Percentiles rank a stretch among this genome's conserved stretches.
Conservation (phyloP, 2,113 vertebrate species). For the Rynchops niger region DNA sequence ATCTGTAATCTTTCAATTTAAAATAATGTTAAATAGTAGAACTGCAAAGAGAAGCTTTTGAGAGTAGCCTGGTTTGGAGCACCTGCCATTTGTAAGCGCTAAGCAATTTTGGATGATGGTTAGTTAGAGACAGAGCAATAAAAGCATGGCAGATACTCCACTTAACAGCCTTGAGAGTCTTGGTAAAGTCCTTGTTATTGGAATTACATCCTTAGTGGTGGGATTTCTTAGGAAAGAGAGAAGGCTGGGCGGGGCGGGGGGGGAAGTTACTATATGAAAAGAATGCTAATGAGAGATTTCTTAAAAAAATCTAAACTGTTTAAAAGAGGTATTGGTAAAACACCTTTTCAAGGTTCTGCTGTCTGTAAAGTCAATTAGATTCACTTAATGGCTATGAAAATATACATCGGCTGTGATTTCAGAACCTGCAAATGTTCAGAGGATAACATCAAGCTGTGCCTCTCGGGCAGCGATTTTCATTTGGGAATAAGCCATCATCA, state of each 20-base stretch:
- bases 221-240: neutral
- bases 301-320: neutral
- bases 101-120: neutral
- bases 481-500: neutral
- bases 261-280: neutral
- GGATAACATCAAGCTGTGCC: slow-evolving; percentile 14
- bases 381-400: slow-evolving; percentile 12
- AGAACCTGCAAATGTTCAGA: neutral
- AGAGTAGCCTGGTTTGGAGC: neutral
- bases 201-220: neutral
- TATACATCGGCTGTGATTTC: neutral
- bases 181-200: neutral
- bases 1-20: slow-evolving; percentile 25
- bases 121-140: neutral
- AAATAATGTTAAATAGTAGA: slow-evolving; percentile 38
- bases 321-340: neutral
- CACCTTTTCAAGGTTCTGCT: slow-evolving; percentile 9
- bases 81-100: neutral
- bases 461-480: neutral
- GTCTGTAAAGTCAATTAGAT: slow-evolving; percentile 19
- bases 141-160: neutral
- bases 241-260: neutral
- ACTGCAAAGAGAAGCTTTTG: neutral
- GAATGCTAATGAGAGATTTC: neutral
- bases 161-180: neutral